phyloP scores from a whole-genome alignment of 2,888 invertebrate genomes.

The Mesorhabditis spiculigera region DNA sequence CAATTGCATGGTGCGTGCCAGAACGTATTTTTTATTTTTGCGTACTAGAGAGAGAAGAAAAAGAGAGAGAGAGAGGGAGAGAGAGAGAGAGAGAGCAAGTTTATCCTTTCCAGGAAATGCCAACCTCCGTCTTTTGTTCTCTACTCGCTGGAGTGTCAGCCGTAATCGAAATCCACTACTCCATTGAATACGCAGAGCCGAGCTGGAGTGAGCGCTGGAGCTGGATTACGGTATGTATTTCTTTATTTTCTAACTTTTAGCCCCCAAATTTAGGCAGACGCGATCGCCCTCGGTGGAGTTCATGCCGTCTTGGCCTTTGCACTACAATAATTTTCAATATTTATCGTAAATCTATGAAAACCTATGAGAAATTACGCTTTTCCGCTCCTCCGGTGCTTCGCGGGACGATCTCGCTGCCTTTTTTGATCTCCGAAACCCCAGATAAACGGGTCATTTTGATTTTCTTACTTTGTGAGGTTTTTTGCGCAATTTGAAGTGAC shows the following conservation, averaged over 20 bases:
- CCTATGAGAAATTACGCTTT: too few relatives aligned
- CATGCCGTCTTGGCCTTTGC: constrained; percentile 48
- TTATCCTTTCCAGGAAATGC: constrained; percentile 44
- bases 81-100: not conserved
- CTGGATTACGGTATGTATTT: constrained; percentile 35
- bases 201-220: constrained; percentile 51
- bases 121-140: constrained; percentile 49
- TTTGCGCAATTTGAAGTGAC: too few relatives aligned
- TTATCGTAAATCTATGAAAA: too few relatives aligned
- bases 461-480: too few relatives aligned
- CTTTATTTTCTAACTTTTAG: not conserved
- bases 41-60: not conserved
- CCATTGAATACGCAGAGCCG: constrained; percentile 35
- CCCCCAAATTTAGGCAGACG: constrained; percentile 27
- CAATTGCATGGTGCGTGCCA: constrained; percentile 40
- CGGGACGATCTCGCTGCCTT: too few relatives aligned
- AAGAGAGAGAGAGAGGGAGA: not conserved
- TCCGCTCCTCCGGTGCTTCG: too few relatives aligned
- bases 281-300: constrained; percentile 39
- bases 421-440: too few relatives aligned
- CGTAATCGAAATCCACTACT: constrained; percentile 54
- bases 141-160: constrained; percentile 46
- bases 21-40: too few relatives aligned
- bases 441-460: too few relatives aligned
- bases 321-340: constrained; percentile 24